Conservation (phyloP, 2,797 vertebrate species). For the Lacerta bilineata region DNA sequence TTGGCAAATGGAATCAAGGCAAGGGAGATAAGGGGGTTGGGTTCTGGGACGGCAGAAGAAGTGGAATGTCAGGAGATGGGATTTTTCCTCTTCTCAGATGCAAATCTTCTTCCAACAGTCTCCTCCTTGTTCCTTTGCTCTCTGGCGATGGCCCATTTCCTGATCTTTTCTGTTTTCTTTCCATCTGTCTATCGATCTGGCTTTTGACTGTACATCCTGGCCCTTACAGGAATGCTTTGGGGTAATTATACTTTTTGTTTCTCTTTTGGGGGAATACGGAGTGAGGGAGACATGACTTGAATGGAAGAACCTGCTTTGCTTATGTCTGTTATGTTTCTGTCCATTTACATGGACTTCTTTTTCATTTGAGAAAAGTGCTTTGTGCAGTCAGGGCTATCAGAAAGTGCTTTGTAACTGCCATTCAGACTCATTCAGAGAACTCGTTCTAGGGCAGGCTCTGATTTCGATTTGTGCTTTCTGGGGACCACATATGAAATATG, state of each 20-base stretch:
- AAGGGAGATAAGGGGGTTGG: background rate
- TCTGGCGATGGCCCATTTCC: constrained; percentile 40
- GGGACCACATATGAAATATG: background rate
- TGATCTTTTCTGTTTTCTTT: constrained; percentile 64
- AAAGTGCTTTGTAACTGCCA: background rate
- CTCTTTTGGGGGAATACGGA: background rate
- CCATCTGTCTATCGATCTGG: constrained; percentile 47
- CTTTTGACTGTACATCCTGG: constrained; percentile 73
- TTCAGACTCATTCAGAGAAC: background rate
- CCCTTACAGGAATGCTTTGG: constrained; percentile 83
- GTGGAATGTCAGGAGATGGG: background rate
- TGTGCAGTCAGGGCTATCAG: background rate
- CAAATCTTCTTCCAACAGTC: constrained; percentile 46
- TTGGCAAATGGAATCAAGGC: background rate
- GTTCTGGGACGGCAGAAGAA: background rate
- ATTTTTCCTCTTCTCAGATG: rapidly evolving
- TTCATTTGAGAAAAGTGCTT: background rate
- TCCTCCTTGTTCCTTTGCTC: constrained; percentile 43
- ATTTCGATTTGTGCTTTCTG: background rate
- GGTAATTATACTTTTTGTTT: constrained; percentile 80
- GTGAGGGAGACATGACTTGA: background rate
- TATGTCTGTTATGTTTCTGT: constrained; percentile 1
- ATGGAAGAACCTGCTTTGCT: background rate
- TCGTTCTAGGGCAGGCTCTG: background rate
- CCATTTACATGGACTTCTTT: background rate